Base-by-base conservation (phyloP, 2,888 invertebrate species). In the Orchesellides sinensis region DNA sequence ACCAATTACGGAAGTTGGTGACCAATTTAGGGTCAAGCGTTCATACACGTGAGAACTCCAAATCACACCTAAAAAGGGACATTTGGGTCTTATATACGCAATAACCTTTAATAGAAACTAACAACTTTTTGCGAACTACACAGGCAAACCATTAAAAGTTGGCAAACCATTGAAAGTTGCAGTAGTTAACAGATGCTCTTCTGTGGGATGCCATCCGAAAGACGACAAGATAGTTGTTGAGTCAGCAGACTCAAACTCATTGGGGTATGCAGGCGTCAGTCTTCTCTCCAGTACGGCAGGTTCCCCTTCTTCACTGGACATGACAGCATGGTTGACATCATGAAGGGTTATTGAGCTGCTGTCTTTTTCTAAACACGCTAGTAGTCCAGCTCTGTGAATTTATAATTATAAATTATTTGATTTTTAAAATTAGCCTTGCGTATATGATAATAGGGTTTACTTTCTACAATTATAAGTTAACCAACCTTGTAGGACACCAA, bases 401-500 rank as follows among this genome's bases (percentile, higher is more conserved):
- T 85, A 84, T 14, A 40, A 59, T 32, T 59, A n/a, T 32, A 14
- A n/a, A n/a, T n/a, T n/a, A n/a, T n/a, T n/a, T n/a, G n/a, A n/a
- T n/a, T n/a, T n/a, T n/a, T n/a, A n/a, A n/a, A n/a, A n/a, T n/a
- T n/a, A n/a, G n/a, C n/a, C n/a, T n/a, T n/a, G n/a, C n/a, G n/a
- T n/a, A n/a, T n/a, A n/a, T n/a, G n/a, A n/a, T n/a, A n/a, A n/a
- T n/a, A n/a, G n/a, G n/a, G n/a, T n/a, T n/a, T n/a, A n/a, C n/a
- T n/a, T n/a, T n/a, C 14, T 17, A 8, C 47, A 68, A 4, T 52
- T 45, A 21, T 17, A 12, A 23, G 52, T 56, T 17, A 1, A 56
- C 52, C 89, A 89, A 94, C 93, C 95, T 93, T 25, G 96, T 96
- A 2, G 97, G 96, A 89, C 97, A 96, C 98, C 98, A 98, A 83